Conservation (phyloP, 2,113 vertebrate genomes). For the Baryphthengus martii region DNA sequence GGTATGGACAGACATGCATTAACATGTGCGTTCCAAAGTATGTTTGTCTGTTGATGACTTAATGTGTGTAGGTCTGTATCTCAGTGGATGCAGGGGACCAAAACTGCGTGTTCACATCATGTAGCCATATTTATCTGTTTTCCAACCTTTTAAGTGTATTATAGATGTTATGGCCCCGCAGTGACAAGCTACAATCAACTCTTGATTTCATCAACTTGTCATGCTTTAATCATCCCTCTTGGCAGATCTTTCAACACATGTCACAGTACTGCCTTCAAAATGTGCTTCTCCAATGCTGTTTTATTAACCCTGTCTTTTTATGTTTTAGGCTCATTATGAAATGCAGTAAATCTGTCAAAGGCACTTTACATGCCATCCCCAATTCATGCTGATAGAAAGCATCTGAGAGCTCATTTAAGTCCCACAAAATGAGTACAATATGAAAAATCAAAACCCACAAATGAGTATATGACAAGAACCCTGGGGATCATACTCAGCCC, state of each 20-base stretch:
- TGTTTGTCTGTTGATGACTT: neutral
- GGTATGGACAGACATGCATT: neutral
- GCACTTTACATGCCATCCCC: neutral
- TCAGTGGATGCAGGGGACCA: neutral
- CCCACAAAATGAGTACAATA: neutral
- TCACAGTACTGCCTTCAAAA: constrained; percentile 24
- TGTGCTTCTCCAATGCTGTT: neutral
- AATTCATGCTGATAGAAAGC: constrained; percentile 12
- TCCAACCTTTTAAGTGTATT: constrained; percentile 30
- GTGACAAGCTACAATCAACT: constrained; percentile 61
- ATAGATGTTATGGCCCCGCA: constrained; percentile 19
- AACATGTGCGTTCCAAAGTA: neutral
- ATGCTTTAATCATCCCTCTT: constrained; percentile 56
- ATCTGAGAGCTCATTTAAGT: constrained; percentile 25
- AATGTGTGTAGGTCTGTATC: neutral
- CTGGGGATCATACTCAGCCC: neutral
- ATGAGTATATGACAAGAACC: constrained; percentile 4
- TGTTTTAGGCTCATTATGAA: constrained; percentile 40
- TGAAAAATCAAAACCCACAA: constrained; percentile 42
- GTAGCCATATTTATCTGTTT: constrained; percentile 6
- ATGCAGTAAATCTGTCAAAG: neutral
- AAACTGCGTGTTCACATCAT: neutral
- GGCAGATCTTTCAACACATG: constrained; percentile 48
- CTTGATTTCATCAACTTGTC: constrained; percentile 62
- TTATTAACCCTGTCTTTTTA: constrained; percentile 65